Evolutionary conservation across 2,113 vertebrate genomes (phyloP).

Genomic region (Gavia stellata): DNA sequence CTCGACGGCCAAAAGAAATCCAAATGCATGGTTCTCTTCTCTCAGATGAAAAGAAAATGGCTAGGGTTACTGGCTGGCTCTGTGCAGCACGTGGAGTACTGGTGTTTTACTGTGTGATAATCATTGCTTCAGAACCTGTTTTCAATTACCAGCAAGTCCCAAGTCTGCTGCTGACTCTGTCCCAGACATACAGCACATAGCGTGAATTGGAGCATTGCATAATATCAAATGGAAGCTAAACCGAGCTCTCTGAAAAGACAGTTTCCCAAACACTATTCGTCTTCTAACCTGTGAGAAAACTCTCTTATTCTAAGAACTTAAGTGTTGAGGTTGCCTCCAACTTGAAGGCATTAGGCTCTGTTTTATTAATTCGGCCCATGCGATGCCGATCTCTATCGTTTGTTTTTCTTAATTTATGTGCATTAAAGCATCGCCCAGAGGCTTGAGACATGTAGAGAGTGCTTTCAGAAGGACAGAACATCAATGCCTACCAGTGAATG

Average conservation of each 20-base stretch:
- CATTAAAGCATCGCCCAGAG: slow-evolving; percentile 40
- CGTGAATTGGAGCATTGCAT: neutral
- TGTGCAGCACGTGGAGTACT: neutral
- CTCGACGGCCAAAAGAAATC: neutral
- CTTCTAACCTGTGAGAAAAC: neutral
- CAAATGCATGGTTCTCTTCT: neutral
- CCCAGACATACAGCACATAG: neutral
- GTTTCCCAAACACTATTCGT: neutral
- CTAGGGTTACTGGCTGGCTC: slow-evolving; percentile 34
- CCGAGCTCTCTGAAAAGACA: neutral
- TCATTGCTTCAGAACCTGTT: slow-evolving; percentile 52
- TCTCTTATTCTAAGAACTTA: neutral
- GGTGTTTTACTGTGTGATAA: slow-evolving; percentile 29
- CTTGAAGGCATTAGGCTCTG: neutral
- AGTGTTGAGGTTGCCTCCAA: neutral
- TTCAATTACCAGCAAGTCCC: slow-evolving; percentile 48
- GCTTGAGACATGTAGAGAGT: neutral
- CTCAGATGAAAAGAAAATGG: slow-evolving; percentile 26
- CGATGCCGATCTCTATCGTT: slow-evolving; percentile 21
- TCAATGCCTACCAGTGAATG: slow-evolving; percentile 19
- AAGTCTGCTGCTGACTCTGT: neutral
- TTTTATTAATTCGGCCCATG: slow-evolving; percentile 28
- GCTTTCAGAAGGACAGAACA: slow-evolving; percentile 20
- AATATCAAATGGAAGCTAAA: slow-evolving; percentile 22
- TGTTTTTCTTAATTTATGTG: slow-evolving; percentile 59